Evolutionary conservation across 1,140 invertebrate genomes (phyloP).

Genomic region (Xylocopa sonorina): DNA sequence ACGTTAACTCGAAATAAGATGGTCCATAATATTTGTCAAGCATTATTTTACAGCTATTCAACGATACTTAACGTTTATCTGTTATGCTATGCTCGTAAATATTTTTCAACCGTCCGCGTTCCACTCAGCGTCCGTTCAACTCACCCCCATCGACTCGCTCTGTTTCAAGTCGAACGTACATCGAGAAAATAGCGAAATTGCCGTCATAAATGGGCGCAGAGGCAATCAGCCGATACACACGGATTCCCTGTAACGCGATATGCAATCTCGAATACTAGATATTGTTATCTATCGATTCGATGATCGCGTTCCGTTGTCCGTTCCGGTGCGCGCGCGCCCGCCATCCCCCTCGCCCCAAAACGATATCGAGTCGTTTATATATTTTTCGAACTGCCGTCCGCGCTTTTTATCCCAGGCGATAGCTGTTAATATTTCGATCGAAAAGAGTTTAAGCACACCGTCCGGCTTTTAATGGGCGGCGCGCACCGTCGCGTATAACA

Average conservation of each 20-base stretch:
- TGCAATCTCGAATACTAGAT: conserved; percentile 40
- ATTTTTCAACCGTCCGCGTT: neutral
- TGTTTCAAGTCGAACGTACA: conserved; percentile 38
- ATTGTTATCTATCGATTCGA: conserved; percentile 49
- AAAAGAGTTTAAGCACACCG: conserved; percentile 32
- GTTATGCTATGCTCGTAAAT: no score
- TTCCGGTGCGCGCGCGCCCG: neutral
- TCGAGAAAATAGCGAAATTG: conserved; percentile 42
- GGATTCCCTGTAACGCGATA: conserved; percentile 45
- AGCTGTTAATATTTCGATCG: conserved; percentile 42
- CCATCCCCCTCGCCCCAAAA: neutral
- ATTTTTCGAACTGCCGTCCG: conserved; percentile 5
- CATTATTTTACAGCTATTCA: no score
- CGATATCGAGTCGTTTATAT: conserved; percentile 45
- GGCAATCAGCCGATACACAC: conserved; percentile 40
- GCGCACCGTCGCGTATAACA: neutral
- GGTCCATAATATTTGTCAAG: no score
- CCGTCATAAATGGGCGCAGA: conserved; percentile 33
- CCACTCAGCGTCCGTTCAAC: neutral
- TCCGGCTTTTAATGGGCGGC: conserved; percentile 26
- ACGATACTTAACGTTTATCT: no score
- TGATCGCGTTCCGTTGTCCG: conserved; percentile 22
- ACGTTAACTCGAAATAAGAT: neutral
- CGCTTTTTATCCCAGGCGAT: conserved; percentile 26
- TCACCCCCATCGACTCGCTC: conserved; percentile 10